Evolutionary conservation across 2,888 invertebrate species (phyloP).

Genomic region (Chironomus riparius): DNA sequence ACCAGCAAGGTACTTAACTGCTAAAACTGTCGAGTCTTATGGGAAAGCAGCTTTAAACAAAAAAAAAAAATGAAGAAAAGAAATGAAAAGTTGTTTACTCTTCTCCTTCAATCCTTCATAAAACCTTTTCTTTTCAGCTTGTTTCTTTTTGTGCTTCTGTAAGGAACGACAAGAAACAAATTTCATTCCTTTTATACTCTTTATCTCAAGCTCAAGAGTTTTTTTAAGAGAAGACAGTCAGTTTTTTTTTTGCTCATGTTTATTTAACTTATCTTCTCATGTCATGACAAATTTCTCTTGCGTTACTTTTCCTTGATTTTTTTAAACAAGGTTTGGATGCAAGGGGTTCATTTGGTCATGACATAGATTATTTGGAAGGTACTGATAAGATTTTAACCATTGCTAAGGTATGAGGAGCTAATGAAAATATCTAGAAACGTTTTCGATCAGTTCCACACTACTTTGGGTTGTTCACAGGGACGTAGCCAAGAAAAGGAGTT

Average conservation of each 20-base stretch:
- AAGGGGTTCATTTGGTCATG: no score
- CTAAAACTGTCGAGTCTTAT: not conserved
- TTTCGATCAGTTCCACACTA: no score
- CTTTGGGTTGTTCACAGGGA: no score
- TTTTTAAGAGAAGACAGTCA: not conserved
- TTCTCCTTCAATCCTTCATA: not conserved
- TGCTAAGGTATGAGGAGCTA: no score
- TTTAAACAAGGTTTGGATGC: no score
- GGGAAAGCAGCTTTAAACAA: not conserved
- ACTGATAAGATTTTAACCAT: no score
- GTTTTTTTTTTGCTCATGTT: not conserved
- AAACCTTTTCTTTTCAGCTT: not conserved
- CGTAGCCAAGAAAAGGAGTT: no score
- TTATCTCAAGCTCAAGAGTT: not conserved
- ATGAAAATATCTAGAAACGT: no score
- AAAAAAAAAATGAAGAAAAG: not conserved
- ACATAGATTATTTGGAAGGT: no score
- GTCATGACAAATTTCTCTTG: not conserved
- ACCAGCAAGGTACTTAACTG: no score
- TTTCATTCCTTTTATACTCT: not conserved
- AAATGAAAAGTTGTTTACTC: slow-evolving; percentile 5
- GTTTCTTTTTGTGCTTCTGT: not conserved
- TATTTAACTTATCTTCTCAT: not conserved
- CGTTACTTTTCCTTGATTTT: no score
- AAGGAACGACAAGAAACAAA: not conserved